phyloP scores from a whole-genome alignment of 2,797 vertebrate species.

The Hoplostethus atlanticus region DNA sequence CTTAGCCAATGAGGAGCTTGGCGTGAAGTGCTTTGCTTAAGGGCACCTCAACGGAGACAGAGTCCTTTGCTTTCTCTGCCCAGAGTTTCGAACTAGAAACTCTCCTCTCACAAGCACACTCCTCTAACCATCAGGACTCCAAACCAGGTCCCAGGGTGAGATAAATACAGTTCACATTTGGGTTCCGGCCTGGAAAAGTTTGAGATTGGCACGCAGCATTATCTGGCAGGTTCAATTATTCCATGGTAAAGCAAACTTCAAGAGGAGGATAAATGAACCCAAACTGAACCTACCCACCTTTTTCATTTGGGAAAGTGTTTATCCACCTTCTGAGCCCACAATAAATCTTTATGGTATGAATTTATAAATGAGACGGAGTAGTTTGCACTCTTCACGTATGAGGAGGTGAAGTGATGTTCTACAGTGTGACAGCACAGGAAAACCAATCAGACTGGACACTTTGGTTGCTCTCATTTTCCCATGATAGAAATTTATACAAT shows the following conservation, averaged over 20 bases:
- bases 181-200: not conserved
- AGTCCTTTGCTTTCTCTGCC: not conserved
- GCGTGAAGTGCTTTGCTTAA: not conserved
- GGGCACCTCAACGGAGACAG: not conserved
- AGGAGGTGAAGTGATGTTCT: too few relatives aligned
- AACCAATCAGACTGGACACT: too few relatives aligned
- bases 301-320: too few relatives aligned
- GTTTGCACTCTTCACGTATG: not conserved
- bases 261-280: not conserved
- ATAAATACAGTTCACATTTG: not conserved
- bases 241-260: not conserved
- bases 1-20: not conserved
- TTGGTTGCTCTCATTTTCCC: too few relatives aligned
- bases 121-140: not conserved
- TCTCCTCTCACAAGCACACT: not conserved
- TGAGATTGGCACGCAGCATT: not conserved
- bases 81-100: not conserved
- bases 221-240: not conserved
- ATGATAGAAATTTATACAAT: not conserved
- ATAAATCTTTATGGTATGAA: not conserved
- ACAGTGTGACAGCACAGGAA: too few relatives aligned
- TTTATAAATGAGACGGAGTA: not conserved
- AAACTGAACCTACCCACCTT: too few relatives aligned
- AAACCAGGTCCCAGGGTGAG: not conserved
- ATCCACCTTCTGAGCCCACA: too few relatives aligned